Evolutionary conservation across 2,888 invertebrate species (phyloP).

Genomic region (Drosophila engyochracea): DNA sequence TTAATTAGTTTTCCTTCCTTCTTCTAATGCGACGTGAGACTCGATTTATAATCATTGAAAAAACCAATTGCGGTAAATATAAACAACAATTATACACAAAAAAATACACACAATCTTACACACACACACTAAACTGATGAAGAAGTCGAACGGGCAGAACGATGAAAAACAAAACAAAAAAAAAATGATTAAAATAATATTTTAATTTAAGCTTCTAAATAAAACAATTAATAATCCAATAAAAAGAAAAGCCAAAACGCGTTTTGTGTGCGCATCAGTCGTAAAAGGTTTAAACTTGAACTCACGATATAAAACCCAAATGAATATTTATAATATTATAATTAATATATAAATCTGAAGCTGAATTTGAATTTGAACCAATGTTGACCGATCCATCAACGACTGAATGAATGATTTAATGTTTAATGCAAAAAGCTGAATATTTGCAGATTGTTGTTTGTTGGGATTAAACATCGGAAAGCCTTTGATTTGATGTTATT

Average conservation of each 20-base stretch:
- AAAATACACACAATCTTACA: constrained; percentile 24
- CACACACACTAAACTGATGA: constrained; percentile 66
- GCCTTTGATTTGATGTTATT: neutral
- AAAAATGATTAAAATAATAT: constrained; percentile 78
- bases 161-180: constrained; percentile 55
- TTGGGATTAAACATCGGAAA: neutral
- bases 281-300: constrained; percentile 29
- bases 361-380: constrained; percentile 16
- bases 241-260: constrained; percentile 53
- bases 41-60: constrained; percentile 54
- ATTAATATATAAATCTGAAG: neutral
- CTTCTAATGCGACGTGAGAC: constrained; percentile 46
- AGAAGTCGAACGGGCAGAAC: constrained; percentile 60
- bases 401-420: neutral
- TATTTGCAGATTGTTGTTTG: neutral
- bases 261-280: constrained; percentile 18
- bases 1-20: constrained; percentile 48
- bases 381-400: constrained; percentile 24
- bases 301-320: neutral
- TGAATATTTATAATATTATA: neutral
- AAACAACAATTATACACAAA: constrained; percentile 34
- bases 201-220: constrained; percentile 83
- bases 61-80: constrained; percentile 46
- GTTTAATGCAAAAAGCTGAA: neutral
- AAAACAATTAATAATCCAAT: constrained; percentile 81